Evolutionary conservation across 2,113 vertebrate genomes (phyloP).

Genomic region (Leptocoma aspasia): DNA sequence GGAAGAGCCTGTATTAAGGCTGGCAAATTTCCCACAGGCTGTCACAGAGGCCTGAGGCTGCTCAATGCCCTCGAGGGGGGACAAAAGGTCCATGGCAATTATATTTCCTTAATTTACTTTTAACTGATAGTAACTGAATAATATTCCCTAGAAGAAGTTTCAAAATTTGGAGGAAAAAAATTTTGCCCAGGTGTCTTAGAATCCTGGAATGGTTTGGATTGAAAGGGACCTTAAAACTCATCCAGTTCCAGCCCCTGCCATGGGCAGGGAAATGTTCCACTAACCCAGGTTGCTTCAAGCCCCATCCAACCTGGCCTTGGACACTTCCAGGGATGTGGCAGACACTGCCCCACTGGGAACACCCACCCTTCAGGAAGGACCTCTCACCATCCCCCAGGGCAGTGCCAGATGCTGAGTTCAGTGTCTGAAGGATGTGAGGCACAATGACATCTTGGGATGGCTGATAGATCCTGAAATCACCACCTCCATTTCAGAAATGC

Average conservation of each 20-base stretch:
- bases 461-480: not conserved
- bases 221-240: not conserved
- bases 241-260: accelerated
- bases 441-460: not conserved
- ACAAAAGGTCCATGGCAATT: not conserved
- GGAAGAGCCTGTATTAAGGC: not conserved
- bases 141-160: not conserved
- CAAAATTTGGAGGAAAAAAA: not conserved
- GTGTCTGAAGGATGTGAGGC: not conserved
- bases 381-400: not conserved
- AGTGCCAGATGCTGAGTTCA: accelerated
- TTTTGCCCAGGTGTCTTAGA: not conserved
- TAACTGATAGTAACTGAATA: not conserved
- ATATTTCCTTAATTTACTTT: not conserved
- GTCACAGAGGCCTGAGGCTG: not conserved
- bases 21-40: not conserved
- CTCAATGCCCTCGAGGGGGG: accelerated
- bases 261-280: not conserved
- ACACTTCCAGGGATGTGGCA: not conserved
- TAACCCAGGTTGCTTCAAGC: not conserved
- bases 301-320: not conserved
- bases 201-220: not conserved
- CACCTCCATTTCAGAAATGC: not conserved
- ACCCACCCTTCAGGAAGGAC: not conserved
- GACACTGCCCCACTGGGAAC: not conserved